A percentile compares a stretch with the other conserved stretches of the same genome.
phyloP scores from a whole-genome alignment of 2,113 vertebrate genomes.

The Caracal caracal region DNA sequence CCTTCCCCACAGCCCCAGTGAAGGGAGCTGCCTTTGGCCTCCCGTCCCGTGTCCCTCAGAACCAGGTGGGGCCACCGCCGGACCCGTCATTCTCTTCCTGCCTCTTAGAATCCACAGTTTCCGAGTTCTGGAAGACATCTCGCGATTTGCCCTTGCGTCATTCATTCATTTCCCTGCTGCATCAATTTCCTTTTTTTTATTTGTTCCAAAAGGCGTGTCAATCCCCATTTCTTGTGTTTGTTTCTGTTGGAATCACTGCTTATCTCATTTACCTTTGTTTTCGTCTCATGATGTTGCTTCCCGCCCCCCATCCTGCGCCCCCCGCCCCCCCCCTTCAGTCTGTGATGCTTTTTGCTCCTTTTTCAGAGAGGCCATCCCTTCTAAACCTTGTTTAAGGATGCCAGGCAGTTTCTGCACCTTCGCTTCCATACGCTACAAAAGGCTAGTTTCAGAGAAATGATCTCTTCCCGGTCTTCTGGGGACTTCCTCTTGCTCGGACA shows the following conservation, averaged over 20 bases:
- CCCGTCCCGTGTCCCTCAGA: accelerated
- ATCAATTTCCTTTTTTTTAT: background rate
- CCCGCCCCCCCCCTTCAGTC: background rate
- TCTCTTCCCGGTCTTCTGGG: background rate
- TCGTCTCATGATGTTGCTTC: background rate
- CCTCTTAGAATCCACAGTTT: background rate
- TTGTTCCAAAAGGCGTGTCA: background rate
- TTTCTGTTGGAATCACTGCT: background rate
- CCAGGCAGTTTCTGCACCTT: background rate
- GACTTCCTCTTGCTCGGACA: background rate
- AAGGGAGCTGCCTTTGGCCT: background rate
- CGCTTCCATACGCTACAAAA: background rate
- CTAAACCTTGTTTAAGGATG: too few relatives aligned
- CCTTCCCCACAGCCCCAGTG: background rate
- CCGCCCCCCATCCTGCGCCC: too few relatives aligned
- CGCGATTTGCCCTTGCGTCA: accelerated
- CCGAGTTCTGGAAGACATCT: background rate
- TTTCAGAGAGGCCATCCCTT: background rate
- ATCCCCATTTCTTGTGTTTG: background rate
- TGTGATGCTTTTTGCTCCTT: background rate
- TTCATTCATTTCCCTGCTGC: background rate
- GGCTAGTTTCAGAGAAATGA: background rate
- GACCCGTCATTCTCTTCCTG: background rate
- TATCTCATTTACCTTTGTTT: background rate
- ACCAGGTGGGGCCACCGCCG: background rate